Evolutionary conservation across 2,888 invertebrate genomes (phyloP), one percentile per base, ranked within the genome.

Genomic region (Lasioglossum lativentre): DNA sequence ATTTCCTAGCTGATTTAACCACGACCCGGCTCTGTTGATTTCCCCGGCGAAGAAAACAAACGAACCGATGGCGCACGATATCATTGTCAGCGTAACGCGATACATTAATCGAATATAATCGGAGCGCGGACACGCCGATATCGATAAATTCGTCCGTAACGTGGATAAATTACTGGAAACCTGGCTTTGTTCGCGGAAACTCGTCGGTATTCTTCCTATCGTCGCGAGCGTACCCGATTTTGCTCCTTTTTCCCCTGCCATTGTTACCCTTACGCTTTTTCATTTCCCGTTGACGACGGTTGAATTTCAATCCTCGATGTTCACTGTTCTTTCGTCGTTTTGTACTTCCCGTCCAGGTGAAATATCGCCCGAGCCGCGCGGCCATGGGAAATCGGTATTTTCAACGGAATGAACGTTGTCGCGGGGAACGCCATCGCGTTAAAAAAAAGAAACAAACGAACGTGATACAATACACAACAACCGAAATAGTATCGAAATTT

Each of bases 1-100:
- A 89, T 87, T 77, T 75, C 75, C 68, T 71, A 63, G 56, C 72
- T 71, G 56, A 82, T 75, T 68, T 59, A 72, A 52, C 70, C 75
- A 23, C 45, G 70, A 40, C 23, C 70, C 45, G 47, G 10, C 34
- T 16, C 42, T n/a, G 23, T 38, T n/a, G n/a, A 63, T 82, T 72
- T 59, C 59, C 45, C 14, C 56, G n/a, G 27, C 30, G 38, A 70
- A 72, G 59, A 63, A 63, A 63, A 63, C 59, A 63, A 63, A 16
- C 59, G 27, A 16, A 63, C 59, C 27, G 27, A 30, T 66, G 52
- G 66, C 47, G 34, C 45, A 16, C 66, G 34, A 19, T 34, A 19
- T n/a, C 42, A 63, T 72, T 42, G 72, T 23, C 71, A 40, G 38
- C 47, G 47, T 27, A 27, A 30, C 19, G 30, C 30, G n/a, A 59